A percentile compares a stretch with the other conserved stretches of the same genome.
Conservation (phyloP, 1,140 invertebrate species). For the Mizuhopecten yessoensis region DNA sequence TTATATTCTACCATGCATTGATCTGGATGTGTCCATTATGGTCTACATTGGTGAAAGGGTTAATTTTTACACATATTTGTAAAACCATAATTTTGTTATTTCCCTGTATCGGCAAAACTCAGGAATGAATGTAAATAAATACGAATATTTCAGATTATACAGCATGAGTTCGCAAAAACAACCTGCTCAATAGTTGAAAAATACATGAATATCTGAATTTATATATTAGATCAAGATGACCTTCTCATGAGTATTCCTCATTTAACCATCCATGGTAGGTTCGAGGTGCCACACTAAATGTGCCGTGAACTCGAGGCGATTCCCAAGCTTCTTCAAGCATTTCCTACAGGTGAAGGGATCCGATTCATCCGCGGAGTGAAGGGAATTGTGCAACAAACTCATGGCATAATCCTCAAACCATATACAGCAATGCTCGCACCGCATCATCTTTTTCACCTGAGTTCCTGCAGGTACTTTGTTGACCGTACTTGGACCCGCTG, state of each 20-base stretch:
- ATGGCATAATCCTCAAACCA: constrained; percentile 78
- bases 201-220: neutral
- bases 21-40: no score
- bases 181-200: neutral
- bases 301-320: constrained; percentile 86
- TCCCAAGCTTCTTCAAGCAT: constrained; percentile 77
- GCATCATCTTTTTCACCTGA: constrained; percentile 66
- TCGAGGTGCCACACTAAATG: constrained; percentile 89
- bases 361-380: constrained; percentile 73
- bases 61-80: no score
- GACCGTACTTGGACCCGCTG: constrained; percentile 9
- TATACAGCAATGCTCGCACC: constrained; percentile 77
- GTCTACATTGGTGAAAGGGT: no score
- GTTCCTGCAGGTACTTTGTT: constrained; percentile 32
- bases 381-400: constrained; percentile 76
- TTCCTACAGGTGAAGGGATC: constrained; percentile 78
- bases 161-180: neutral
- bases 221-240: neutral
- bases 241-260: neutral
- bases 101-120: no score
- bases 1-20: no score
- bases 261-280: constrained; percentile 78
- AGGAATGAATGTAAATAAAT: no score
- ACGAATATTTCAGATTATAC: no score
- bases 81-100: no score